Base-by-base conservation (phyloP, 92 coral and sea anemone genomes). In the Phenganax stokvisi region DNA sequence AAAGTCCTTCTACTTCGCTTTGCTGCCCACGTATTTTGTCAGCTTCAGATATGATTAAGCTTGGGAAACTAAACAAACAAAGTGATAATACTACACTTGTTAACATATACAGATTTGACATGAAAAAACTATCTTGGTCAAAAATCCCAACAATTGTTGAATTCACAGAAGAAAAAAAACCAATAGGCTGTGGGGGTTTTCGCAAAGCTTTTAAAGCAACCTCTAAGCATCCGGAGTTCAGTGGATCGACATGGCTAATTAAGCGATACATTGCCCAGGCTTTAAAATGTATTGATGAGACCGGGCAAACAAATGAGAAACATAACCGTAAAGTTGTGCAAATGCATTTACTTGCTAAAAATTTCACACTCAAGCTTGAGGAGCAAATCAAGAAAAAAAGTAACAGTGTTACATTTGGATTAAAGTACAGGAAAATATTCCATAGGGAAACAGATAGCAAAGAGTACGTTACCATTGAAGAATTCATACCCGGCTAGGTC, bases 271-370 rank as follows among this genome's bases (percentile, higher is more conserved):
- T 85, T 13, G 74, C 68, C 57, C 62, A 58, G 27, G 88, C 86
- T 47, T 53, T 65, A 51, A 81, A 88, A 6, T 79, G 80, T 57
- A 88, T 85, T 27, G 86, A 69, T 59, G 77, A 66, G 61, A 64
- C 77, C 55, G 78, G 72, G 16, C 88, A 81, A 59, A 81, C 85
- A 28, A 47, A 52, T 57, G 88, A 88, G 62, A 57, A 88, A 63
- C 90, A 88, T 75, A 88, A 87, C 31, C 72, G 72, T n/a, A 86
- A 85, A 72, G 62, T 71, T 9, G 91, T 88, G 29, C 91, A 88
- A 55, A 85, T 83, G 89, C 91, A 88, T 54, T 74, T 77, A 27
- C 83, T 88, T 79, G 91, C 91, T 13, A 82, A 83, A 61, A 85
- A 88, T 59, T 88, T 88, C 63, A 89, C 91, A 10, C 55, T 44